Evolutionary conservation across 2,888 invertebrate genomes (phyloP).

Genomic region (Drosophila mulleri): DNA sequence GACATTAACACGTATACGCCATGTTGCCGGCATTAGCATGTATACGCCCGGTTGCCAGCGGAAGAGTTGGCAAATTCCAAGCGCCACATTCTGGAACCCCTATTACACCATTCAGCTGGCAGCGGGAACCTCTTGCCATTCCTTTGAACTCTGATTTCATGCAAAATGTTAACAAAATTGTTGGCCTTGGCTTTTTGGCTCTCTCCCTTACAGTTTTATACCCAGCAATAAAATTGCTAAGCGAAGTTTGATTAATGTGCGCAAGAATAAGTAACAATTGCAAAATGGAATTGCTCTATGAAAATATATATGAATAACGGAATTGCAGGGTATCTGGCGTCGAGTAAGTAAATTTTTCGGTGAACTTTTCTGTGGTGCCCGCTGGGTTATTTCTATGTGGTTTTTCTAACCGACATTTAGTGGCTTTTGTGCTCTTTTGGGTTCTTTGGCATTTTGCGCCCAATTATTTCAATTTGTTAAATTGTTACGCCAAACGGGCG

Average conservation of each 20-base stretch:
- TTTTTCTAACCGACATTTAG: conserved; percentile 57
- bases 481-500: conserved; percentile 38
- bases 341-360: conserved; percentile 22
- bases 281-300: neutral
- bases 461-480: conserved; percentile 70
- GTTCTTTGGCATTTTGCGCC: conserved; percentile 55
- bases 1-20: conserved; percentile 33
- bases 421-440: conserved; percentile 53
- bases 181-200: conserved; percentile 23
- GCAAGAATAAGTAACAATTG: neutral
- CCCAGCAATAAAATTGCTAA: neutral
- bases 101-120: neutral
- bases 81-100: conserved; percentile 12
- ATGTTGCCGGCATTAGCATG: conserved; percentile 1
- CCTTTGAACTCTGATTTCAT: conserved; percentile 60
- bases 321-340: conserved; percentile 22
- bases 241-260: neutral
- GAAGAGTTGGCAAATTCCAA: conserved; percentile 22
- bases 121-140: conserved; percentile 8
- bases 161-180: conserved; percentile 41
- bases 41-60: neutral
- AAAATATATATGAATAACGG: neutral
- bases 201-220: conserved; percentile 3
- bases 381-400: conserved; percentile 16
- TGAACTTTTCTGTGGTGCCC: conserved; percentile 31